Evolutionary conservation across 2,797 vertebrate genomes (phyloP).

Genomic region (Acrossocheilus wenchowensis): DNA sequence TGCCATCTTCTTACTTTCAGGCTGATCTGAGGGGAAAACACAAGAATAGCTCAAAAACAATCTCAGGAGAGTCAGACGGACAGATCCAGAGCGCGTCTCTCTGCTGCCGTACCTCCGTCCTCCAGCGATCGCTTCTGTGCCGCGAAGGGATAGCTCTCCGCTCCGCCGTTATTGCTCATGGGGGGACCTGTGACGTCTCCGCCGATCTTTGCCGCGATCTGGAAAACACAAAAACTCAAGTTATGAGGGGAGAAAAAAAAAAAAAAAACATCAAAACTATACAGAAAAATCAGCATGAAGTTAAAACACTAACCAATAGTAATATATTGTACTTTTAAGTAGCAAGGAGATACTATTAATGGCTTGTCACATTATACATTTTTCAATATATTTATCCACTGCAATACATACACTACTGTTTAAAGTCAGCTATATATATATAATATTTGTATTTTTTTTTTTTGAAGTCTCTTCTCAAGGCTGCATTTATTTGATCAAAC

Average conservation of each 20-base stretch:
- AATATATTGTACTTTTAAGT: not conserved
- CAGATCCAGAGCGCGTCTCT: not conserved
- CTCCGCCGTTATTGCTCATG: slow-evolving; percentile 86
- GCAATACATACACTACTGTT: too few relatives aligned
- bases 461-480: too few relatives aligned
- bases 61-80: not conserved
- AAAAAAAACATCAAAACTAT: not conserved
- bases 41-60: not conserved
- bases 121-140: slow-evolving; percentile 88
- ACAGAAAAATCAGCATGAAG: not conserved
- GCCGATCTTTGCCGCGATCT: slow-evolving; percentile 85
- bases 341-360: not conserved
- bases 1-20: slow-evolving; percentile 93
- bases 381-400: too few relatives aligned
- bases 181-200: slow-evolving; percentile 73
- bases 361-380: not conserved
- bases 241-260: not conserved
- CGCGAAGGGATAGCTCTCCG: slow-evolving; percentile 82
- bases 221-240: not conserved
- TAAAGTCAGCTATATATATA: too few relatives aligned
- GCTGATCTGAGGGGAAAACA: slow-evolving; percentile 82
- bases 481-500: too few relatives aligned
- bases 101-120: slow-evolving; percentile 74
- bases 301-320: not conserved
- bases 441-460: too few relatives aligned